Evolutionary conservation across 2,797 vertebrate species (phyloP), one percentile per base, ranked within the genome.

Genomic region (Neoniphon sammara): DNA sequence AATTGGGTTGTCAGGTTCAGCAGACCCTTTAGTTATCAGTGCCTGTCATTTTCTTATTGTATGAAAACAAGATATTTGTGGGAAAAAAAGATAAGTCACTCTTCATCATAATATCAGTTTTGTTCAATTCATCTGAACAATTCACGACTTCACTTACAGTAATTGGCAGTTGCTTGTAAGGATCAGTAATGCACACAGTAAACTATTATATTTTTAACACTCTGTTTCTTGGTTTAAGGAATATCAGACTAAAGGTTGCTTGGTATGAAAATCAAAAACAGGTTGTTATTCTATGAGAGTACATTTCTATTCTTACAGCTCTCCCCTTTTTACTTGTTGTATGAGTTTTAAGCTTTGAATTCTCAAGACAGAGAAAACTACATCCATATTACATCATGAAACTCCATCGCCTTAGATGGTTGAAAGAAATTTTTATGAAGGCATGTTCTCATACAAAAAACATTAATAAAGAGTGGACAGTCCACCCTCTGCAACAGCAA

Each of bases 21-120:
- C 34, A 39, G 8, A 5, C 39, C 0, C 14, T 36, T 66, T 14
- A 21, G 68, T 44, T 77, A 56, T 64, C 49, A 61, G 39, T 71
- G 14, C n/a, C 44, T 54, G 61, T 8, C 6, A 42, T 42, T 64
- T 2, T 2, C 23, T 62, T 0, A 7, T 63, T 23, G 67, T 25
- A 27, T 78, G 82, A 18, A 60, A 63, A 68, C 59, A 27, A 59
- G 11, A 66, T 69, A 47, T 72, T 62, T 66, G 30, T 30, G 11
- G 69, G 59, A 66, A 66, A 47, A 21, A 66, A 42, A 42, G 30
- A 27, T 25, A 66, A 25, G 27, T 57, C 11, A 57, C 20, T 17
- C 7, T 61, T 4, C 34, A 5, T 42, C 31, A 58, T 54, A 39
- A 25, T 8, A 18, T 23, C 25, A 21, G 34, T 39, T 8, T 39